Base-by-base conservation (phyloP, 2,888 invertebrate genomes). In the Agriopis marginaria region DNA sequence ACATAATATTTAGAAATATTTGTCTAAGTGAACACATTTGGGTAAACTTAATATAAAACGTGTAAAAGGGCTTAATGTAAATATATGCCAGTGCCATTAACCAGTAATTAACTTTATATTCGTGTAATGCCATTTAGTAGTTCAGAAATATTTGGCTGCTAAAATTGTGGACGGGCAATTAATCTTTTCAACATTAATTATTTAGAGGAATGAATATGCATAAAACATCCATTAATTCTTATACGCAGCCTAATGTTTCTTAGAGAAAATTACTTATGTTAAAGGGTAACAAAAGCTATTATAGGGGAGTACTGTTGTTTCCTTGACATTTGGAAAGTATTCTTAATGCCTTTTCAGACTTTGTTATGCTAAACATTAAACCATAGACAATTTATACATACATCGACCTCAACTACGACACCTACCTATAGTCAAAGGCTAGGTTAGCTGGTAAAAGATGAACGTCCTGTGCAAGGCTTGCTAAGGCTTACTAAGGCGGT, bases 121-220 rank as follows among this genome's bases (percentile, higher is more conserved):
- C 42, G 11, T 47, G n/a, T n/a, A 11, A 53, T 6, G n/a, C 54
- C 14, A n/a, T 23, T 58, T 23, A 45, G 23, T 42, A 10, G n/a
- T 23, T 23, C 23, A 58, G 11, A 58, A 10, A 7, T 44, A 45
- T 45, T 58, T 58, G 23, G 44, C 11, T 44, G 12, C 6, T 60
- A 42, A 42, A 66, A 62, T 54, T 45, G 55, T 47, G 53, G 45
- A 49, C n/a, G 63, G 39, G 32, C 11, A 68, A 68, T 68, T 68
- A 68, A 68, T 68, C 64, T 55, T 68, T 68, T 64, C 60, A 60
- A 55, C 60, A 9, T 14, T 64, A 60, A 64, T 68, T 68, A 61
- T 11, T 6, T 51, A 32, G 42, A 64, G 60, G 40, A 64, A 64
- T 64, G 64, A 68, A 55, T 63, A 61, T 10, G 68, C 64, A 63